Evolutionary conservation across 2,888 invertebrate genomes (phyloP).

Genomic region (Drosophila paramelanica): DNA sequence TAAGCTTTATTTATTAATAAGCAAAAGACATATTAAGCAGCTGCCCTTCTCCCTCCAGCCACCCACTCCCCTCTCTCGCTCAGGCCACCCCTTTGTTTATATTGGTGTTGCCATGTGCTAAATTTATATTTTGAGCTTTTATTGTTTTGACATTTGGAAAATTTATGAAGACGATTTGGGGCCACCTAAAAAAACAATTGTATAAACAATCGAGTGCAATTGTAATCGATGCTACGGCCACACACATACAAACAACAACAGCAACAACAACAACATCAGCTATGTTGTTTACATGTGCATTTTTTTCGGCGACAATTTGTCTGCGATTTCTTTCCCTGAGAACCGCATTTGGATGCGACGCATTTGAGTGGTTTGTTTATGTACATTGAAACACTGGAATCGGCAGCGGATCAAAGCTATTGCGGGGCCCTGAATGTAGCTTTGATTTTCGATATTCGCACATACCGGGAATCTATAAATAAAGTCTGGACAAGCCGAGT

Average conservation of each 20-base stretch:
- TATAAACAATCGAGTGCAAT: constrained; percentile 58
- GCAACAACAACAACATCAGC: constrained; percentile 2
- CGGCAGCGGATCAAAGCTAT: constrained; percentile 33
- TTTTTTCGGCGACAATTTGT: constrained; percentile 64
- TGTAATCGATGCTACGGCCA: constrained; percentile 54
- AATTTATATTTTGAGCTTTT: constrained; percentile 50
- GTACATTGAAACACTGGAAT: background rate
- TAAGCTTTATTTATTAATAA: constrained; percentile 77
- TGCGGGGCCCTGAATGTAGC: no score
- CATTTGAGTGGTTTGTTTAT: constrained; percentile 41
- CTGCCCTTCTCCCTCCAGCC: constrained; percentile 20
- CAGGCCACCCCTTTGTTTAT: constrained; percentile 29
- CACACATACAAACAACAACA: constrained; percentile 20
- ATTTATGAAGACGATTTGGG: constrained; percentile 65
- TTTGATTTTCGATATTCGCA: constrained; percentile 1
- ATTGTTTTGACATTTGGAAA: constrained; percentile 64
- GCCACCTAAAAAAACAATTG: constrained; percentile 42
- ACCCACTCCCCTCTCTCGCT: constrained; percentile 2
- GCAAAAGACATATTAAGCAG: constrained; percentile 65
- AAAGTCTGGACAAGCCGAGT: constrained; percentile 23
- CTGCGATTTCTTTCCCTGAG: constrained; percentile 49
- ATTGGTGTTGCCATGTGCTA: constrained; percentile 40
- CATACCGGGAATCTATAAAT: constrained; percentile 23
- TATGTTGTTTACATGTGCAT: constrained; percentile 18
- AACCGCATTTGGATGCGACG: constrained; percentile 1